Percentiles rank a stretch among this genome's conserved stretches.
Conservation (phyloP, 2,888 invertebrate species). For the Nesidiocoris tenuis region DNA sequence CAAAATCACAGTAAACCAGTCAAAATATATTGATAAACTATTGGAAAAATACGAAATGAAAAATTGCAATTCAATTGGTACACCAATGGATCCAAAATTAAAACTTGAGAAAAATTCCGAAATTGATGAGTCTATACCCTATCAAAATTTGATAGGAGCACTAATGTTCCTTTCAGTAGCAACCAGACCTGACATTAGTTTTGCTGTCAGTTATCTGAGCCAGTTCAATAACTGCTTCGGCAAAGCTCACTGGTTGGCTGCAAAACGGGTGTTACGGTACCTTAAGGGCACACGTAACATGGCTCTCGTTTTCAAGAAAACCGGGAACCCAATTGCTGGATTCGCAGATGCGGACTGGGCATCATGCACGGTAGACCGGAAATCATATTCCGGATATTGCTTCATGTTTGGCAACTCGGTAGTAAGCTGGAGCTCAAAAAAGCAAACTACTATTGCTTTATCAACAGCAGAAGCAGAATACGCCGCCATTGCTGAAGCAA, state of each 20-base stretch:
- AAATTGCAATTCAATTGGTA: constrained; percentile 22
- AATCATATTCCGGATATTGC: constrained; percentile 29
- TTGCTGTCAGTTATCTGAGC: constrained; percentile 40
- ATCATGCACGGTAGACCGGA: constrained; percentile 19
- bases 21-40: constrained; percentile 26
- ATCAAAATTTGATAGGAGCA: constrained; percentile 25
- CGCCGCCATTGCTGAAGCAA: background rate
- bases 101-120: background rate
- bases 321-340: constrained; percentile 1
- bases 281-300: constrained; percentile 34
- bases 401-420: constrained; percentile 18
- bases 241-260: constrained; percentile 38
- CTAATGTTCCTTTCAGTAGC: constrained; percentile 34
- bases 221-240: constrained; percentile 28
- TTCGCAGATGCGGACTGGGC: constrained; percentile 41
- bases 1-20: background rate
- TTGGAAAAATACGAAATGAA: constrained; percentile 34
- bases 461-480: constrained; percentile 40
- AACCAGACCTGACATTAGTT: constrained; percentile 39
- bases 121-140: constrained; percentile 4
- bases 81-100: constrained; percentile 38
- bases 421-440: constrained; percentile 37
- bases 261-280: constrained; percentile 44
- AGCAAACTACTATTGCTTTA: constrained; percentile 34
- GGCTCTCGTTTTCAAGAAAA: constrained; percentile 22